A percentile compares a stretch with the other conserved stretches of the same genome.
These are phyloP conservation scores for Ochropacha duplaris DNA, from an alignment of 2,888 invertebrate genomes.

Conservation along the genomic window DNA sequence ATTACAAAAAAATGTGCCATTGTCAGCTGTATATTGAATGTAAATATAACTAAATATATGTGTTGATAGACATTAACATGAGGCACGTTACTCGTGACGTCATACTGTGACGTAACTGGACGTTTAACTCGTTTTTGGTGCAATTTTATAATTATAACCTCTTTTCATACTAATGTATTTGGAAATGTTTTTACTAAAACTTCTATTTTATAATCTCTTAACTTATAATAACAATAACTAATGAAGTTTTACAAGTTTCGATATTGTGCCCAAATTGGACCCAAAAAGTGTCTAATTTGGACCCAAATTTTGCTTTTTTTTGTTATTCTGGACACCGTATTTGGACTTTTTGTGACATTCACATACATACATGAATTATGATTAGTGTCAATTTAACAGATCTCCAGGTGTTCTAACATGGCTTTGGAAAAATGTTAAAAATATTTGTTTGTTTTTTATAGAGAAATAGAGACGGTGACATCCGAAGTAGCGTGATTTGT, in stretches of 20 bases:
- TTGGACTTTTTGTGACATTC: too few relatives aligned
- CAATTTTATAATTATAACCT: constrained; percentile 44
- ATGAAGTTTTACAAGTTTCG: neutral
- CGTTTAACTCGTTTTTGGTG: constrained; percentile 28
- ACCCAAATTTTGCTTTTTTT: too few relatives aligned
- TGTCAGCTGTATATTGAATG: constrained; percentile 8
- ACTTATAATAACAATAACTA: neutral
- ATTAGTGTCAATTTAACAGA: too few relatives aligned
- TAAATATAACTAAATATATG: neutral
- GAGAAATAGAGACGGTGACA: constrained; percentile 44
- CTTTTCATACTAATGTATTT: constrained; percentile 23
- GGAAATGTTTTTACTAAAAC: constrained; percentile 22
- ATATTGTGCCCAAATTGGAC: neutral
- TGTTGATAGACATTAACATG: neutral
- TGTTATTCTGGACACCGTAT: neutral
- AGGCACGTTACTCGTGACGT: neutral
- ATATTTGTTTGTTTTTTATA: constrained; percentile 41
- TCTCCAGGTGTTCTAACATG: too few relatives aligned
- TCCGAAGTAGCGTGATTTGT: constrained; percentile 41
- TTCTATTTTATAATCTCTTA: neutral
- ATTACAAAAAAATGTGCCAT: constrained; percentile 18
- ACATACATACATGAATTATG: too few relatives aligned
- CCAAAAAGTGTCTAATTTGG: neutral
- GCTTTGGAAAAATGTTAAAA: constrained; percentile 11
- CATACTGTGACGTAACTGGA: neutral